These are phyloP conservation scores for Eudemis profundana DNA, from an alignment of 2,888 invertebrate genomes.

Conservation along the genomic window DNA sequence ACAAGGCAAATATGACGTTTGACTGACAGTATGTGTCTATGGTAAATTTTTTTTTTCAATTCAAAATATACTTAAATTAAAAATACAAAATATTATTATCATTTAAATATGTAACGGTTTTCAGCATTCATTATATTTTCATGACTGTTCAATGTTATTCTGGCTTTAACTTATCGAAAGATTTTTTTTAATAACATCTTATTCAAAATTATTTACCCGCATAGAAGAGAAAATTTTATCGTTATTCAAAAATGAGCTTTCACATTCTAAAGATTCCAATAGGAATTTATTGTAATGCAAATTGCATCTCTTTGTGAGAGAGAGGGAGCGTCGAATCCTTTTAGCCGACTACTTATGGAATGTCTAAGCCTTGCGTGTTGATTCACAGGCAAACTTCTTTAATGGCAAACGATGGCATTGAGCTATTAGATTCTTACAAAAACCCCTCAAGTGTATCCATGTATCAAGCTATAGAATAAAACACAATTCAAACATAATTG, in stretches of 20 bases:
- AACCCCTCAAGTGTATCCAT: no score
- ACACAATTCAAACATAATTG: no score
- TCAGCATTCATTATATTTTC: no score
- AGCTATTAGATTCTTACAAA: no score
- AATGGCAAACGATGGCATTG: no score
- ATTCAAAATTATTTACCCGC: constrained; percentile 48
- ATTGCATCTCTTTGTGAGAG: constrained; percentile 73
- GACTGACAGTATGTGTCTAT: no score
- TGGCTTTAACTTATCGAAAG: neutral
- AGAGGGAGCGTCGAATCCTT: constrained; percentile 65
- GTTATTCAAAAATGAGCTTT: constrained; percentile 62
- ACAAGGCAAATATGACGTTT: no score
- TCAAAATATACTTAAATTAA: no score
- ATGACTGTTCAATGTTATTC: neutral
- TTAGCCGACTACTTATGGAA: constrained; percentile 57
- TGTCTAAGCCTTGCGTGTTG: constrained; percentile 48
- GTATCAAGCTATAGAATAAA: no score
- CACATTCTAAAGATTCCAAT: constrained; percentile 67
- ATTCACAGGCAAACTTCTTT: constrained; percentile 40
- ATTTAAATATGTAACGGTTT: no score
- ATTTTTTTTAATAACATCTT: neutral
- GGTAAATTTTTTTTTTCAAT: no score
- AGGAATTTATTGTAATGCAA: constrained; percentile 81
- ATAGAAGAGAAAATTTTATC: constrained; percentile 50
- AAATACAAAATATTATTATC: no score